Percentiles rank a stretch among this genome's conserved stretches.
Evolutionary conservation across 2,113 vertebrate species (phyloP).

Genomic region (Rynchops niger): DNA sequence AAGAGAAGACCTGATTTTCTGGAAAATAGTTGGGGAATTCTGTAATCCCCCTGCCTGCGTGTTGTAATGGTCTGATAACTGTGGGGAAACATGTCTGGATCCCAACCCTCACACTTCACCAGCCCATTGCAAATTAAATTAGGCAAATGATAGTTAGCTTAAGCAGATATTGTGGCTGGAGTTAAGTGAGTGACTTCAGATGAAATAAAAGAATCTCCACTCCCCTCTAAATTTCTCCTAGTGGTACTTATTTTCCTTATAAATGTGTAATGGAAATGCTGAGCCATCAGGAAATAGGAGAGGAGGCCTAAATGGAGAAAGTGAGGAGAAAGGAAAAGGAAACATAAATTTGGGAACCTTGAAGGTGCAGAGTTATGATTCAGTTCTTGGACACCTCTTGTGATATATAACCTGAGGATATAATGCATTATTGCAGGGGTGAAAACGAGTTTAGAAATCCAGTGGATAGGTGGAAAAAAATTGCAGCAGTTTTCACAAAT

Average conservation of each 20-base stretch:
- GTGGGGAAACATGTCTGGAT: not conserved
- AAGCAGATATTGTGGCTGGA: not conserved
- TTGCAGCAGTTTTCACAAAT: not conserved
- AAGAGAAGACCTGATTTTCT: not conserved
- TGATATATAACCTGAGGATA: not conserved
- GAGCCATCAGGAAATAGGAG: not conserved
- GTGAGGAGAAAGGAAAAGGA: not conserved
- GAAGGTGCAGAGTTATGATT: not conserved
- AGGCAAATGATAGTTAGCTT: not conserved
- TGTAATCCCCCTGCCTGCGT: not conserved
- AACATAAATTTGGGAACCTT: not conserved
- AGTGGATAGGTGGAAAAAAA: not conserved
- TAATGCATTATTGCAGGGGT: not conserved
- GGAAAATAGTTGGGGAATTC: not conserved
- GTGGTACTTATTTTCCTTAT: not conserved
- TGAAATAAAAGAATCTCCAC: not conserved
- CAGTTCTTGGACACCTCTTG: not conserved
- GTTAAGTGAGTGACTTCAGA: not conserved
- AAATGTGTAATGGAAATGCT: conserved; percentile 3
- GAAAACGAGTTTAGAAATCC: not conserved
- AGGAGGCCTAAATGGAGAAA: not conserved
- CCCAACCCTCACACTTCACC: not conserved
- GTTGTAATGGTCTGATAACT: not conserved
- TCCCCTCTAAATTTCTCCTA: not conserved
- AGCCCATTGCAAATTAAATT: not conserved